Base-by-base conservation (phyloP, 2,113 vertebrate species). In the Ivindomyrus marchei region DNA sequence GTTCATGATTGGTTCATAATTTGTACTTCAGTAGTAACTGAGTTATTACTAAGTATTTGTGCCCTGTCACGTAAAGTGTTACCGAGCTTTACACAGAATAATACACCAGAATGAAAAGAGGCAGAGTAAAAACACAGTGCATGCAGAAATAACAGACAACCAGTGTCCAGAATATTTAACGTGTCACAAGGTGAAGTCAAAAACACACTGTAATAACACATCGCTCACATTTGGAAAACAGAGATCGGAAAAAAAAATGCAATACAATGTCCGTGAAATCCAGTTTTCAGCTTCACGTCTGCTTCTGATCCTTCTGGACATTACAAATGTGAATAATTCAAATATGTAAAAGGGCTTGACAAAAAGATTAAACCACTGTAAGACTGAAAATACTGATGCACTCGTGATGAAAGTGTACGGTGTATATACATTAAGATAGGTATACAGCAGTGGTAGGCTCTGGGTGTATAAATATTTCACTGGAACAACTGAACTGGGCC, bases 71-170 rank as follows among this genome's bases (percentile, higher is more conserved):
- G 53, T 56, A 56, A 56, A 56, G 19, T 56, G 19, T 56, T 56
- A 56, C 53, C 0, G 4, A 90, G 39, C 17, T 62, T 58, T 21
- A 86, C 9, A 27, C n/a, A 49, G 11, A 42, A 66, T 85, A 49
- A 24, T 31, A 47, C 11, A 47, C 17, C 15, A 8, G 45, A 56
- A 47, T 49, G 19, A 86, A 46, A 39, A 21, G 46, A 90, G 21
- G 53, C 21, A 49, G 27, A 50, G 83, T 85, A 39, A 15, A 50
- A 83, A 31, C 36, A 80, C 27, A 36, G 36, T 15, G 85, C 85
- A 90, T 90, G 85, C 89, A 77, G 46, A 53, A 77, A 88, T 21
- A 46, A 17, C 42, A 90, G 10, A 88, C 0, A 21, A 36, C 10
- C 62, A 83, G 66, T 56, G 42, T 53, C 46, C 10, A 47, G 36